Evolutionary conservation across 2,113 vertebrate genomes (phyloP).

Genomic region (Laticauda laticaudata): DNA sequence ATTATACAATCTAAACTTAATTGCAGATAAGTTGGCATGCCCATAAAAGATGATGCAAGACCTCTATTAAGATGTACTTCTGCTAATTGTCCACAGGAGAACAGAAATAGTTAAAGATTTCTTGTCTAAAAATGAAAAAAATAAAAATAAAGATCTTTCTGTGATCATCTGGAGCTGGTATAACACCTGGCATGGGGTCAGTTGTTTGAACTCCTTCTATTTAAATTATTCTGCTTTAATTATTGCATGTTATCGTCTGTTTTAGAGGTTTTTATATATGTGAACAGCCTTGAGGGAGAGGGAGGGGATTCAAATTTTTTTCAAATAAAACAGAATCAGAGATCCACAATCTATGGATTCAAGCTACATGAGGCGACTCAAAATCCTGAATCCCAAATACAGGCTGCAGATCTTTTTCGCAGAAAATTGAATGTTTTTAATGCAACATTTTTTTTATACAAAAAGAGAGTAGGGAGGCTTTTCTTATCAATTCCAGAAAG

Average conservation of each 20-base stretch:
- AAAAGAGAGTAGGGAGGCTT: not conserved
- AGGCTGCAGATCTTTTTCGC: not conserved
- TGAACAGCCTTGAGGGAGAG: not conserved
- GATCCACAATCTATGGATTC: not conserved
- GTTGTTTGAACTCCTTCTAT: not conserved
- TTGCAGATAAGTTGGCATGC: slow-evolving; percentile 70
- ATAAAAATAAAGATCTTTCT: not conserved
- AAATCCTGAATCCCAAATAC: not conserved
- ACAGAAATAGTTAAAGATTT: slow-evolving; percentile 31
- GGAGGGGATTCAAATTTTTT: not conserved
- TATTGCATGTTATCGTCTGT: not conserved
- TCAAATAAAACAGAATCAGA: not conserved
- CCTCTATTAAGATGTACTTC: slow-evolving; percentile 46
- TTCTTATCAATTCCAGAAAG: not conserved
- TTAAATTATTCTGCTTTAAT: not conserved
- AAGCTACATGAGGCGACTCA: not conserved
- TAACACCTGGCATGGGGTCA: not conserved
- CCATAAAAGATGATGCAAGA: slow-evolving; percentile 71
- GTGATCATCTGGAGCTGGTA: not conserved
- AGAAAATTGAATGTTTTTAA: not conserved
- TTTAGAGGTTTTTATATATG: not conserved
- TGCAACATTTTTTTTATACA: not conserved
- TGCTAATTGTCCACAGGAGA: slow-evolving; percentile 52
- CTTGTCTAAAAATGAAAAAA: not conserved
- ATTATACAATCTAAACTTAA: slow-evolving; percentile 73